phyloP scores from a whole-genome alignment of 2,888 invertebrate genomes.

The Nomada fabriciana region DNA sequence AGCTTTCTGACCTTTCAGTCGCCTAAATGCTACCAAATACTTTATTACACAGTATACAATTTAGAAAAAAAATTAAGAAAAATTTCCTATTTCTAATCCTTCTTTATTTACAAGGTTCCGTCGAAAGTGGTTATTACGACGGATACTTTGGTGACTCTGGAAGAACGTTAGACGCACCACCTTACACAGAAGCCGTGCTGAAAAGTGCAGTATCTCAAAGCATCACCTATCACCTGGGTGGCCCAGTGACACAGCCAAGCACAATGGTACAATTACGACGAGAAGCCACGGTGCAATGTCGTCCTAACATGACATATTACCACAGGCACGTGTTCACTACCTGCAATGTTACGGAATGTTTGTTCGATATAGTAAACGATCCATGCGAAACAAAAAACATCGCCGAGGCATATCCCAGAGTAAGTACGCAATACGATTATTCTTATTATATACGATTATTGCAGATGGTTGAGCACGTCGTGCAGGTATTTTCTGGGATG shows the following conservation, averaged over 20 bases:
- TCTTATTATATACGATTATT: neutral
- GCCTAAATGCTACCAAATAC: no score
- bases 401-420: conserved; percentile 80
- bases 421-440: conserved; percentile 50
- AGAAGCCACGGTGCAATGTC: conserved; percentile 77
- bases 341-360: conserved; percentile 86
- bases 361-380: conserved; percentile 91
- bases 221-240: conserved; percentile 79
- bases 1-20: no score
- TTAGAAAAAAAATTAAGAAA: no score
- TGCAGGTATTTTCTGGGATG: no score
- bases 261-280: conserved; percentile 76
- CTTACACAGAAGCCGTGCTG: conserved; percentile 76
- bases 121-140: conserved; percentile 78
- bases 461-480: neutral
- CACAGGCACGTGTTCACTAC: conserved; percentile 69
- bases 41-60: no score
- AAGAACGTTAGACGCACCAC: conserved; percentile 51
- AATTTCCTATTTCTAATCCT: neutral
- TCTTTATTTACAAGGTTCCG: conserved; percentile 49
- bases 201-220: conserved; percentile 78
- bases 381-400: conserved; percentile 92
- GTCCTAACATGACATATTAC: conserved; percentile 65
- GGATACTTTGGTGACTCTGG: conserved; percentile 80
- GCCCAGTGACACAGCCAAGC: conserved; percentile 81